Conservation (phyloP, 2,888 invertebrate species). For the Cheiracanthium punctorium region DNA sequence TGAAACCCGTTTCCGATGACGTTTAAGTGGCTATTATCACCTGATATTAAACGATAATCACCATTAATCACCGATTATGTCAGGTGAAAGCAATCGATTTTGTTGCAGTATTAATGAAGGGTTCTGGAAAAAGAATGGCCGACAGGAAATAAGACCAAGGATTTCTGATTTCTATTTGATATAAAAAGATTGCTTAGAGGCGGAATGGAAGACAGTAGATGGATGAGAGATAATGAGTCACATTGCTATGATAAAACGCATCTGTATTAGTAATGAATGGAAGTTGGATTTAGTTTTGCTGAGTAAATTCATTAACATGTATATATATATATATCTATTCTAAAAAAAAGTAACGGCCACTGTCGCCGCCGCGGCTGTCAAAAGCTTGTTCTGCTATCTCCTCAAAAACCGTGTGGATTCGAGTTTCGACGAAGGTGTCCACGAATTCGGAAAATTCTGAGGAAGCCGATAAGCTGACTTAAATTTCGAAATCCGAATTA, state of each 20-base stretch:
- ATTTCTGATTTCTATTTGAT: not conserved
- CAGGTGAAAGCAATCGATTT: not conserved
- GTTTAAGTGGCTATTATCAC: slow-evolving; percentile 12
- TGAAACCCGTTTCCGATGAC: not conserved
- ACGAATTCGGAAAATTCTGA: too few relatives aligned
- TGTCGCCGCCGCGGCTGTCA: too few relatives aligned
- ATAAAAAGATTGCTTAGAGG: not conserved
- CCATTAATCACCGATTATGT: slow-evolving; percentile 21
- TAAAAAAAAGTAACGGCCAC: too few relatives aligned
- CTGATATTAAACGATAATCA: slow-evolving; percentile 16
- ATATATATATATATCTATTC: too few relatives aligned
- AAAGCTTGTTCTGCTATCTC: too few relatives aligned
- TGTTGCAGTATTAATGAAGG: not conserved
- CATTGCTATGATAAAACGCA: not conserved
- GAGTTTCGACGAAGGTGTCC: too few relatives aligned
- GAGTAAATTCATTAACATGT: too few relatives aligned
- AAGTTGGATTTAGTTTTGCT: too few relatives aligned
- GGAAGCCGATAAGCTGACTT: too few relatives aligned
- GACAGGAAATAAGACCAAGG: not conserved
- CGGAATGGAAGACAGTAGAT: not conserved
- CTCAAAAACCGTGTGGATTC: too few relatives aligned
- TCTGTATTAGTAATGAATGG: not conserved
- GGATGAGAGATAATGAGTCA: not conserved
- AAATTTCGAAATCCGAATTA: too few relatives aligned
- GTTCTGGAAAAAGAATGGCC: not conserved